Base-by-base conservation (phyloP, 2,888 invertebrate genomes). In the Lasioglossum malachurum region DNA sequence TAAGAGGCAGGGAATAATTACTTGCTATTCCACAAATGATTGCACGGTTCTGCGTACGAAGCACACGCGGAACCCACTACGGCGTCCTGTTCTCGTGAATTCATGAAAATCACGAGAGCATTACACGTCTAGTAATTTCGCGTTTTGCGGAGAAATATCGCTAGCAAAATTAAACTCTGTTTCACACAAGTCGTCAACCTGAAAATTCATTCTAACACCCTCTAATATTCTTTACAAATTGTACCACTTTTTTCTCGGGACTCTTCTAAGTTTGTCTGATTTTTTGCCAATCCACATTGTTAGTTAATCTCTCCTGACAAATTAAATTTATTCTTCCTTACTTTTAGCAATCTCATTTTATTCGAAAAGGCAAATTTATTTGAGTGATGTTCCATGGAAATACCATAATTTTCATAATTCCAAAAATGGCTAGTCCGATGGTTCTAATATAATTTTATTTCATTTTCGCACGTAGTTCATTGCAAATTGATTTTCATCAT, bases 61-160 rank as follows among this genome's bases (percentile, higher is more conserved):
- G 38, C 69, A 23, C 38, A 69, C 38, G 19, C 69, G 10, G 10
- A 35, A 72, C 44, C 23, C 10, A 23, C 23, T 23, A 23, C 69
- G 60, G 31, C 4, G 31, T 53, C 16, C 53, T 49, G 49, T 71
- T 81, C 46, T 16, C 38, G 57, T 10, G 60, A 49, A 73, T 49
- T 49, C 49, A 78, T 78, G 82, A 82, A 82, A 82, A 82, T 78
- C 78, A 38, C 14, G 14, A 8, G 60, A 78, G 10, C 46, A 46
- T 38, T 72, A 71, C 27, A 19, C 35, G 27, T 31, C 10, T 71
- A 46, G 71, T 78, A 78, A 81, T 81, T 78, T 44, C 78, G 4
- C 57, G 38, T 41, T 31, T 72, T 35, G 1, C 35, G 3, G 27
- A 19, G 46, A 46, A 57, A 77, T 44, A 23, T 64, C 49, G 16